phyloP scores from a whole-genome alignment of 2,888 invertebrate species.

The Eutolmus rufibarbis region DNA sequence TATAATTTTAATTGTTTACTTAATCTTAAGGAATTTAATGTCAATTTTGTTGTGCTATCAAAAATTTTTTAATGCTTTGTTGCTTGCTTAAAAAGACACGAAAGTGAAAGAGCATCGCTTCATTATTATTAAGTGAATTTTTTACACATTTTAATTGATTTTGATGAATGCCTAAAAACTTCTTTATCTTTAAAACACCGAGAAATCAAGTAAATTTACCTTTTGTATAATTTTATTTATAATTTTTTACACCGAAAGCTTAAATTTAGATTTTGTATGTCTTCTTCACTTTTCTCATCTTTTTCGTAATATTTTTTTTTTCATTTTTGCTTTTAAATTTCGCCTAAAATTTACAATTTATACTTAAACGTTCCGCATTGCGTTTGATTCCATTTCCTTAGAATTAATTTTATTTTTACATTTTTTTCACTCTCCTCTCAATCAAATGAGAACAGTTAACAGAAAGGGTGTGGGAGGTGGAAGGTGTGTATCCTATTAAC shows the following conservation, averaged over 20 bases:
- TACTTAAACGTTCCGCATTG: not conserved
- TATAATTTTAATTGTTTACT: conserved; percentile 48
- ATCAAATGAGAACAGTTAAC: not conserved
- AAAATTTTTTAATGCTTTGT: conserved; percentile 27
- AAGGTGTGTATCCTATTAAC: not conserved
- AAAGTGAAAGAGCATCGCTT: conserved; percentile 40
- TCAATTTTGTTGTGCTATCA: conserved; percentile 36
- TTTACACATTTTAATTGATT: conserved; percentile 33
- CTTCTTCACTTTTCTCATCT: not conserved
- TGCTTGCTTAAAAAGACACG: conserved; percentile 36
- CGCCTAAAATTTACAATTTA: conserved; percentile 33
- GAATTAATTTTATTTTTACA: conserved; percentile 30
- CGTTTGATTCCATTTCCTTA: conserved; percentile 20
- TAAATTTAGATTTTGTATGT: conserved; percentile 57
- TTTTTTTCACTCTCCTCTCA: conserved; percentile 19
- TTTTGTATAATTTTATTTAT: conserved; percentile 49
- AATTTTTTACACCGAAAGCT: conserved; percentile 63
- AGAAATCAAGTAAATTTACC: conserved; percentile 46
- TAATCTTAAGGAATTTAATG: conserved; percentile 28
- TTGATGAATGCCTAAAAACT: conserved; percentile 38
- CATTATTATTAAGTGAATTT: conserved; percentile 29
- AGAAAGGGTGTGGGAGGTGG: not conserved
- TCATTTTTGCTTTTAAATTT: conserved; percentile 2
- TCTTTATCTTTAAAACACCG: conserved; percentile 35
- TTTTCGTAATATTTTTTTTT: not conserved